Conservation (phyloP, 2,113 vertebrate species). For the Gopherus flavomarginatus region DNA sequence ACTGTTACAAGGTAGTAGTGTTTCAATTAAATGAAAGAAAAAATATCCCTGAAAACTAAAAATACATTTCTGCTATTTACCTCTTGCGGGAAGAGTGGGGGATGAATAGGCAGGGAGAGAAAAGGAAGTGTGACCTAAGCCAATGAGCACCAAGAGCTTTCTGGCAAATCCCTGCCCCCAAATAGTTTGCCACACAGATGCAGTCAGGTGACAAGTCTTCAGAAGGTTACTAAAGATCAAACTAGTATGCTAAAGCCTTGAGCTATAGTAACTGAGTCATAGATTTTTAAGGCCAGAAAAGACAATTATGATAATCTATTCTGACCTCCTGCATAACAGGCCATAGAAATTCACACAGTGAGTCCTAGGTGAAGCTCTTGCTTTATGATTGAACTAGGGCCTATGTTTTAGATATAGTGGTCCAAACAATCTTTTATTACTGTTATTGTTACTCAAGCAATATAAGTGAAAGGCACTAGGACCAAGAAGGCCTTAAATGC, state of each 20-base stretch:
- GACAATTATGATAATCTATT: background rate
- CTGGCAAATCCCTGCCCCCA: background rate
- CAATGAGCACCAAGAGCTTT: background rate
- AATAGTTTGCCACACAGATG: rapidly evolving
- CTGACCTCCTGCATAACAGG: constrained; percentile 2
- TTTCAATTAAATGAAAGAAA: background rate
- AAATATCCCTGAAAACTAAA: background rate
- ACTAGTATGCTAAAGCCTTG: background rate
- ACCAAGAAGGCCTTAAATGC: background rate
- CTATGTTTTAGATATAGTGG: background rate
- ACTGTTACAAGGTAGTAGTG: background rate
- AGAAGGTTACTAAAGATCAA: background rate
- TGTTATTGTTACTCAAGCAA: background rate
- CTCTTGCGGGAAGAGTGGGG: background rate
- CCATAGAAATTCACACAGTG: background rate
- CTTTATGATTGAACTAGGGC: background rate
- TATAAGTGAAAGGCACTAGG: background rate
- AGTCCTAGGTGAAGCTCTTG: background rate
- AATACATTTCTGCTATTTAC: background rate
- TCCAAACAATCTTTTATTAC: background rate
- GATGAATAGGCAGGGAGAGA: background rate
- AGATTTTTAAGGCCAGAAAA: background rate
- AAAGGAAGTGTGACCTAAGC: background rate
- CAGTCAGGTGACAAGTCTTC: background rate
- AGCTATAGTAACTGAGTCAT: background rate